Percentiles rank a stretch among this genome's conserved stretches.
These are phyloP conservation scores for Lumbricus terrestris DNA, from an alignment of 2,888 invertebrate genomes.

Conservation along the genomic window DNA sequence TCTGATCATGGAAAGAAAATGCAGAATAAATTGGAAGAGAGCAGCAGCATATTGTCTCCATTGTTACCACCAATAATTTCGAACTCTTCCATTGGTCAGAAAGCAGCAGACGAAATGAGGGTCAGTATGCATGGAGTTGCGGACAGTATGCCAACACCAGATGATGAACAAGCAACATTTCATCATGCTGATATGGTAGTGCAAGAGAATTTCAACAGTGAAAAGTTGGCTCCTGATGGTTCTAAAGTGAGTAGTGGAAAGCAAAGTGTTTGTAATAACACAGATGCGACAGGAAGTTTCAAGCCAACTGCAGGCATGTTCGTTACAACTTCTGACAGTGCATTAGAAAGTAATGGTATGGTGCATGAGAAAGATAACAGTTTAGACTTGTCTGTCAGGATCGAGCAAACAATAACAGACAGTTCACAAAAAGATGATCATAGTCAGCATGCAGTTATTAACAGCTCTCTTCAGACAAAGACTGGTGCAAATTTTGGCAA, in stretches of 20 bases:
- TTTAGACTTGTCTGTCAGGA: background rate
- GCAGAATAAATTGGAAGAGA: background rate
- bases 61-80: background rate
- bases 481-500: background rate
- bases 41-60: background rate
- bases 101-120: background rate
- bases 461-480: background rate
- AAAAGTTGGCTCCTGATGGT: background rate
- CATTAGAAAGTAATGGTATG: background rate
- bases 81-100: background rate
- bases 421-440: background rate
- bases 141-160: background rate
- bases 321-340: background rate
- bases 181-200: background rate
- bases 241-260: background rate
- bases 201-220: background rate
- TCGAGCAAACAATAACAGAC: background rate
- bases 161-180: background rate
- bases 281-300: background rate
- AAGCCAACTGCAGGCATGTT: background rate
- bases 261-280: background rate
- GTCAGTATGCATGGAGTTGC: background rate
- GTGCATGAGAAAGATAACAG: background rate
- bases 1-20: background rate
- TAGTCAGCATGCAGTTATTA: background rate